Evolutionary conservation across 2,888 invertebrate species (phyloP), one percentile per base, ranked within the genome.

Genomic region (Heliconius ismenius): DNA sequence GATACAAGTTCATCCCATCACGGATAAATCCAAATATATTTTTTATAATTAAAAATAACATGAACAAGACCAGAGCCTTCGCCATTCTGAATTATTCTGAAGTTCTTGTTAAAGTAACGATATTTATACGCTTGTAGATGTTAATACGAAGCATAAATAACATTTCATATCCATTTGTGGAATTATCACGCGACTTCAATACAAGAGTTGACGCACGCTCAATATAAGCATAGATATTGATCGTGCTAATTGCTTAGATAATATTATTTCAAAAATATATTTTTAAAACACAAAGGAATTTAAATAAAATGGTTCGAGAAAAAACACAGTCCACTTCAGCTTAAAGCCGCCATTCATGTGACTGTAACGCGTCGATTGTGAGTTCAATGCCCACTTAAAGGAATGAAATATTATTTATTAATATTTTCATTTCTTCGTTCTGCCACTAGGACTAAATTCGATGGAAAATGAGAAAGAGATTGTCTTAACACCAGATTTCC

Each of bases 1-100:
- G 90, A 72, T 86, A 86, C 39, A 92, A 82, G 65, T 83, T 82
- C 54, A 91, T 78, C 24, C 92, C 92, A 72, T 89, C 86, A 3
- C 85, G 79, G 21, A 84, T 74, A 28, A 82, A 80, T 32, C 86
- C 83, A 78, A 78, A 80, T 18, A 83, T 81, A 36, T 85, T 54
- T 77, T 83, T 83, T 13, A 86, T 76, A 64, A 88, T 24, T 18
- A 86, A 75, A 7, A 86, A 76, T 54, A 89, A 67, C 76, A 87
- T 76, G 10, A 90, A 75, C 39, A 89, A 58, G 58, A 85, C 62
- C 26, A 84, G 82, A 21, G 86, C 79, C 79, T 84, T 86, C 77
- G 87, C 87, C 92, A 91, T 92, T 80, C 79, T 87, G 80, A 64
- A 81, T 74, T 76, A 67, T 68, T 73, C 32, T 73, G 76, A 21